These are phyloP conservation scores for Macrobrachium nipponense DNA, from an alignment of 1,140 invertebrate species.

Conservation along the genomic window DNA sequence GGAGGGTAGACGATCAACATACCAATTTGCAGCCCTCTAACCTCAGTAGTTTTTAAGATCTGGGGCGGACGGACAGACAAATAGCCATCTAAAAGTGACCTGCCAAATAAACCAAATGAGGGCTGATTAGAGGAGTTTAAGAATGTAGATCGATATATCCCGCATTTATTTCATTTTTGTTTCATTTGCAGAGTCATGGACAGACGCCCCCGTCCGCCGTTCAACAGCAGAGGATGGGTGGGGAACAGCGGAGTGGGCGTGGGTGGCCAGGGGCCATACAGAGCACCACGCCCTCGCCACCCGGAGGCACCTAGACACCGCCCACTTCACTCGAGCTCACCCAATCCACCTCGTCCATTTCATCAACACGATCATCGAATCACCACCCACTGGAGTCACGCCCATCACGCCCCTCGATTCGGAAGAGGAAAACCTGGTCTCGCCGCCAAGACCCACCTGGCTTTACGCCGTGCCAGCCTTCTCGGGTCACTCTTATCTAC, in stretches of 20 bases:
- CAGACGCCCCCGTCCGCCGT: conserved; percentile 50
- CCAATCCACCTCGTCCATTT: conserved; percentile 24
- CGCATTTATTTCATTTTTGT: not conserved
- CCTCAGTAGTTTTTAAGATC: no score
- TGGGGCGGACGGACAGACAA: no score
- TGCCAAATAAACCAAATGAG: no score
- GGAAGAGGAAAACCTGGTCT: conserved; percentile 23
- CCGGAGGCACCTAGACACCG: conserved; percentile 45
- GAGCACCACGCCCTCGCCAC: conserved; percentile 57
- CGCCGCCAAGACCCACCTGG: not conserved
- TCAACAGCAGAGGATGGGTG: conserved; percentile 59
- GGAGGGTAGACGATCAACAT: no score
- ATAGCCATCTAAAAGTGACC: no score
- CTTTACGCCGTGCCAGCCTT: conserved; percentile 43
- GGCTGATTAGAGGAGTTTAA: no score
- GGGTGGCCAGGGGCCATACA: conserved; percentile 27
- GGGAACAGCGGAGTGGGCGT: conserved; percentile 51
- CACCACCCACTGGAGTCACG: conserved; percentile 36
- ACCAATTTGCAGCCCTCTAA: no score
- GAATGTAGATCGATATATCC: no score
- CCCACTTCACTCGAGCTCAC: conserved; percentile 50
- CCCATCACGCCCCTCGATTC: conserved; percentile 42
- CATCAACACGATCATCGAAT: conserved; percentile 41
- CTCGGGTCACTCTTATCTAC: conserved; percentile 42
- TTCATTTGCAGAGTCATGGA: conserved; percentile 36